phyloP scores from a whole-genome alignment of 2,113 vertebrate genomes.

The Scartelaos histophorus region DNA sequence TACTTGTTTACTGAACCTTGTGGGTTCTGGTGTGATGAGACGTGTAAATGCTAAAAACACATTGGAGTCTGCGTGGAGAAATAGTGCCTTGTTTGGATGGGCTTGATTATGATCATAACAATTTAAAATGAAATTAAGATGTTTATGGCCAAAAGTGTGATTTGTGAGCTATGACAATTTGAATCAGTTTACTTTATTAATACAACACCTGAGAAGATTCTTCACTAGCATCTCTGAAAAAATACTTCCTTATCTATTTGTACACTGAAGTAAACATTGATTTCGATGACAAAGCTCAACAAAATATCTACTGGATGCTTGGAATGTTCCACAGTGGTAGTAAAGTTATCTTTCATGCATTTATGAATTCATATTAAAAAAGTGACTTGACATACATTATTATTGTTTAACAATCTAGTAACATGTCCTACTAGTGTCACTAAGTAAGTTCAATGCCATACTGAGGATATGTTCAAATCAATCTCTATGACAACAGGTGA shows the following conservation, averaged over 20 bases:
- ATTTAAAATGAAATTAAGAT: constrained; percentile 47
- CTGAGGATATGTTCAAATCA: too few species aligned
- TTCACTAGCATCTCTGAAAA: constrained; percentile 12
- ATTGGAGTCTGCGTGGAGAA: background rate
- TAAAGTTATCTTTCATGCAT: too few species aligned
- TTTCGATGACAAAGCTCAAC: too few species aligned
- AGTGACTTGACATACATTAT: too few species aligned
- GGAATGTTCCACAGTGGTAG: too few species aligned
- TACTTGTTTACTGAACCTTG: constrained; percentile 24
- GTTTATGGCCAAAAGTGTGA: constrained; percentile 32
- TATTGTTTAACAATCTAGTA: too few species aligned
- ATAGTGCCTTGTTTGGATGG: constrained; percentile 17
- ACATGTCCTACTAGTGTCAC: too few species aligned
- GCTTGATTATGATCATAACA: constrained; percentile 54
- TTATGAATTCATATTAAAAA: too few species aligned
- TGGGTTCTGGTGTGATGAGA: constrained; percentile 16
- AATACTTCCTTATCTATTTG: background rate
- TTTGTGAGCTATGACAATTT: constrained; percentile 59
- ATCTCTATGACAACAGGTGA: background rate
- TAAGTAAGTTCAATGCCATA: too few species aligned
- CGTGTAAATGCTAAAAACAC: constrained; percentile 13
- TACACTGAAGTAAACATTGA: too few species aligned
- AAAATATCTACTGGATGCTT: too few species aligned
- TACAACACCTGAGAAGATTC: constrained; percentile 31
- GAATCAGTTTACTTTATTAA: constrained; percentile 67